phyloP scores from a whole-genome alignment of 2,888 invertebrate species.

The Drosophila trichaetosa region DNA sequence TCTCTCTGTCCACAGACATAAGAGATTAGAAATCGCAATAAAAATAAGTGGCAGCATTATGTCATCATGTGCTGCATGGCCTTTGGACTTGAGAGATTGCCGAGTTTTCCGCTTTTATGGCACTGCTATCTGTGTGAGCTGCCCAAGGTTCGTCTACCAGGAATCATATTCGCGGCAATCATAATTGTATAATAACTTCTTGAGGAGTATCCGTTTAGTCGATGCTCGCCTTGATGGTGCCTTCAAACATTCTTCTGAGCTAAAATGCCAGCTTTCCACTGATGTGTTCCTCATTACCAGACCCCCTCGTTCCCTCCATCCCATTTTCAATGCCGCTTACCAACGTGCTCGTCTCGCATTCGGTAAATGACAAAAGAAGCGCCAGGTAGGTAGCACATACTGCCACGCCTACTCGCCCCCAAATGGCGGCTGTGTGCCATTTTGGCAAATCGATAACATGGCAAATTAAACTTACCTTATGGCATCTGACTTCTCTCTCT shows the following conservation, averaged over 20 bases:
- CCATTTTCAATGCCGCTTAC: background rate
- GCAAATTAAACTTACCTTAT: constrained; percentile 47
- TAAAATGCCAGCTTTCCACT: constrained; percentile 5
- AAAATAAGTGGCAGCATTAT: background rate
- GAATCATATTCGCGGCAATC: background rate
- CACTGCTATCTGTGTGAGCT: background rate
- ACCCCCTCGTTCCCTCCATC: background rate
- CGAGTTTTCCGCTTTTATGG: background rate
- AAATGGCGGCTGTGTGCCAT: background rate
- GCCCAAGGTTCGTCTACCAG: background rate
- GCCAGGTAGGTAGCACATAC: constrained; percentile 2
- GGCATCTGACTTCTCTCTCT: constrained; percentile 5
- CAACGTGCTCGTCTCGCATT: constrained; percentile 21
- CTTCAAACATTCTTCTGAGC: background rate
- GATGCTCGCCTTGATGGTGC: background rate
- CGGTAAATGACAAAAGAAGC: constrained; percentile 38
- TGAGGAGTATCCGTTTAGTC: constrained; percentile 5
- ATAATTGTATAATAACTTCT: background rate
- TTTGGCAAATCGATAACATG: constrained; percentile 53
- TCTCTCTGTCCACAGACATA: background rate
- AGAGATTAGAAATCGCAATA: constrained; percentile 12
- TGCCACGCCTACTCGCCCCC: background rate
- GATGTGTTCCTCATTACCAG: constrained; percentile 12
- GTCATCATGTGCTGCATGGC: background rate
- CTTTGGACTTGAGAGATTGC: background rate